phyloP scores from a whole-genome alignment of 2,888 invertebrate genomes.

The Heteropelma amictum region DNA sequence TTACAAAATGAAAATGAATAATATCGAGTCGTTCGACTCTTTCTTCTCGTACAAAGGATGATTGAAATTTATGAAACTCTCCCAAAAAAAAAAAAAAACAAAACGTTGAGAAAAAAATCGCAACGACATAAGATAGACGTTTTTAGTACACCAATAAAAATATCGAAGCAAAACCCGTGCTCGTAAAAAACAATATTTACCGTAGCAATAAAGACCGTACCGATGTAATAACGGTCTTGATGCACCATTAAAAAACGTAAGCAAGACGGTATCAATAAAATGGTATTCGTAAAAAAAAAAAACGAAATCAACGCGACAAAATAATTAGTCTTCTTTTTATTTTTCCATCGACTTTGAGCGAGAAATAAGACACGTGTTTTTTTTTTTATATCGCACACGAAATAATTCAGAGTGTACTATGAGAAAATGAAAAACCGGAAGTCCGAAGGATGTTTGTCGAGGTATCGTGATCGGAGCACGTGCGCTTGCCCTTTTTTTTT shows the following conservation, averaged over 20 bases:
- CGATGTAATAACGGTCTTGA: background rate
- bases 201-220: background rate
- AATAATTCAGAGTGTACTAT: background rate
- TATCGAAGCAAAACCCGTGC: background rate
- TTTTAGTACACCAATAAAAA: background rate
- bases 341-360: background rate
- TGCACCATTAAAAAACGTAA: background rate
- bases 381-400: background rate
- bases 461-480: constrained; percentile 26
- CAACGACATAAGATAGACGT: background rate
- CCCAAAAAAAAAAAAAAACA: background rate
- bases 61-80: background rate
- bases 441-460: constrained; percentile 4
- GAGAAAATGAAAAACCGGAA: constrained; percentile 27
- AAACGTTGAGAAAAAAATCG: no score
- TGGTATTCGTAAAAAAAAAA: background rate
- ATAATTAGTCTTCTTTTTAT: background rate
- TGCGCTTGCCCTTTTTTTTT: constrained; percentile 15
- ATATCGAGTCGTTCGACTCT: no score
- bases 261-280: background rate
- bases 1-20: no score
- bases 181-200: constrained; percentile 1
- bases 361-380: background rate
- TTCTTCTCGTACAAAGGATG: no score
- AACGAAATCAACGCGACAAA: background rate